These are phyloP conservation scores for Ptycholaimellus sp. DNA, from an alignment of 2,888 invertebrate genomes.

Conservation along the genomic window DNA sequence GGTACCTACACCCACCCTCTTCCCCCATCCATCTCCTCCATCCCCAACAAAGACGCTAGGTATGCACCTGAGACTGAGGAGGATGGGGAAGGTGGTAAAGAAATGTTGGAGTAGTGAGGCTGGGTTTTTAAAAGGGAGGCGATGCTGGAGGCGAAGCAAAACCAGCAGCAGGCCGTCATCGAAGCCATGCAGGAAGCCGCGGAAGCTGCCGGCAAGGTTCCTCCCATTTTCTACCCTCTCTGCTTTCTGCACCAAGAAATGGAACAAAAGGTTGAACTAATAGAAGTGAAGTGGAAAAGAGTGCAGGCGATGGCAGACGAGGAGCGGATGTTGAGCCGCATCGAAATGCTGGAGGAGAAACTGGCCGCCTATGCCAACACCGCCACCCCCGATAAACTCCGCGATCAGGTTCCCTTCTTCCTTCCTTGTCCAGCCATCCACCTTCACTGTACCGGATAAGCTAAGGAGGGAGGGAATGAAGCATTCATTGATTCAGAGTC, in stretches of 20 bases:
- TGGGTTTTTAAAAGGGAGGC: conserved; percentile 9
- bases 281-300: too few relatives aligned
- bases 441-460: too few relatives aligned
- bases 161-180: conserved; percentile 10
- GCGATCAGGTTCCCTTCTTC: too few relatives aligned
- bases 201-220: conserved; percentile 38
- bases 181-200: conserved; percentile 37
- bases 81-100: too few relatives aligned
- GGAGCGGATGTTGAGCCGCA: conserved; percentile 67
- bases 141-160: conserved; percentile 11
- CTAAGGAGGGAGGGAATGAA: too few relatives aligned
- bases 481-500: too few relatives aligned
- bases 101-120: neutral
- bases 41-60: too few relatives aligned
- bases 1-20: conserved; percentile 6
- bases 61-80: too few relatives aligned
- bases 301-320: conserved; percentile 68
- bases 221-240: too few relatives aligned
- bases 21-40: neutral
- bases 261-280: too few relatives aligned
- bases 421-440: conserved; percentile 10
- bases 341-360: conserved; percentile 76
- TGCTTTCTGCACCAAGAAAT: too few relatives aligned
- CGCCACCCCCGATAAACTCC: conserved; percentile 9
- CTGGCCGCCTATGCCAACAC: conserved; percentile 39